A percentile compares a stretch with the other conserved stretches of the same genome.
These are phyloP conservation scores for Mesoligia furuncula DNA, from an alignment of 2,888 invertebrate species.

Conservation along the genomic window DNA sequence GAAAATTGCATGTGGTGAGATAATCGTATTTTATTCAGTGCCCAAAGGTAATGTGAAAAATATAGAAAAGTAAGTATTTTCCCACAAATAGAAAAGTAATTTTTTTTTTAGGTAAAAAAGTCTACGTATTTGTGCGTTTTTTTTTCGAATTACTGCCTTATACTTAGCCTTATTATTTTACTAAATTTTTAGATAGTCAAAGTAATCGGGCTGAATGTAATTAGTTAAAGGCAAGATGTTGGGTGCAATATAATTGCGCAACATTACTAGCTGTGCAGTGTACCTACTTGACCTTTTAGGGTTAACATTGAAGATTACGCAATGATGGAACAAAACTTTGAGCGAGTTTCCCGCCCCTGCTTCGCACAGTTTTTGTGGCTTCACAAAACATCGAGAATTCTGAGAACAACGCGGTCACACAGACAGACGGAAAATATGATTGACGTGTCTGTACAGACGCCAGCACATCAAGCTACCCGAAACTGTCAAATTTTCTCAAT, in stretches of 20 bases:
- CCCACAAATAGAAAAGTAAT: too few relatives aligned
- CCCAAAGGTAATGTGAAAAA: neutral
- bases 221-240: neutral
- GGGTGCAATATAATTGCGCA: neutral
- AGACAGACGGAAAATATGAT: neutral
- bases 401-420: neutral
- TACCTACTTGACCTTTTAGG: neutral
- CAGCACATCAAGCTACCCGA: too few relatives aligned
- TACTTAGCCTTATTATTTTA: constrained; percentile 6
- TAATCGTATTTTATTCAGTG: neutral
- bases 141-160: too few relatives aligned
- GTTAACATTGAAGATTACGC: neutral
- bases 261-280: neutral
- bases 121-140: too few relatives aligned
- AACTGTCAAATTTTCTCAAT: too few relatives aligned
- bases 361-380: neutral
- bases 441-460: neutral
- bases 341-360: neutral
- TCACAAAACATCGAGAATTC: neutral
- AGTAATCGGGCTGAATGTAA: neutral
- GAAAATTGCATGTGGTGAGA: neutral
- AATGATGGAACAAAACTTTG: neutral
- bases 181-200: neutral
- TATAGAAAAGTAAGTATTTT: neutral
- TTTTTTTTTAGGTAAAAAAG: neutral